Percentiles rank a stretch among this genome's conserved stretches.
Evolutionary conservation across 92 coral and sea anemone genomes (phyloP).

Genomic region (Porites divaricata): DNA sequence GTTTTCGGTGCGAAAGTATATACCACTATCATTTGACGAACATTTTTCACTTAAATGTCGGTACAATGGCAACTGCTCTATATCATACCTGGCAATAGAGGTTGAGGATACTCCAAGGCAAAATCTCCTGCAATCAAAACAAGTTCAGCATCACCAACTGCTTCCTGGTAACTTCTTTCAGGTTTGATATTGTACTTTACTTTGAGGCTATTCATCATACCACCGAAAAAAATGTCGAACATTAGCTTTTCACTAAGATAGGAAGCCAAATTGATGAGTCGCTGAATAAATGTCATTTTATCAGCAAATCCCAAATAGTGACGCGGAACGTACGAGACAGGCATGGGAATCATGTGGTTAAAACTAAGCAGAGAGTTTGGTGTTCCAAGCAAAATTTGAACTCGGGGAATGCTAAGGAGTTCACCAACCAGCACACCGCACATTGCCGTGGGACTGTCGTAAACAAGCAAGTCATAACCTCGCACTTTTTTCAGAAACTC

Average conservation of each 20-base stretch:
- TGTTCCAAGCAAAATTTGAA: conserved; percentile 40
- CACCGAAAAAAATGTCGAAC: neutral
- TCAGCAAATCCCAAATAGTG: conserved; percentile 28
- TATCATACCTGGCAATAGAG: too few species aligned
- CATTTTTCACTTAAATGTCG: too few species aligned
- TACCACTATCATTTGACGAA: too few species aligned
- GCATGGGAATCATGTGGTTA: neutral
- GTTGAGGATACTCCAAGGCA: too few species aligned
- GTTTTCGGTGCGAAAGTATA: too few species aligned
- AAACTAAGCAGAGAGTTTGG: conserved; percentile 8
- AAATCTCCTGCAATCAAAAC: too few species aligned
- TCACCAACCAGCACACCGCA: conserved; percentile 54
- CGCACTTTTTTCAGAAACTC: conserved; percentile 44
- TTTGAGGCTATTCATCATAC: conserved; percentile 4
- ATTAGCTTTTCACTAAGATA: neutral
- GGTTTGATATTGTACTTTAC: conserved; percentile 27
- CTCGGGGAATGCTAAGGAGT: conserved; percentile 38
- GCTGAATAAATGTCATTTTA: conserved; percentile 58
- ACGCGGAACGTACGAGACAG: conserved; percentile 59
- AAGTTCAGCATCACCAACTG: too few species aligned
- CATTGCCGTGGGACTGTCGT: conserved; percentile 31
- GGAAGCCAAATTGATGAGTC: conserved; percentile 38
- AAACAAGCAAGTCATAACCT: conserved; percentile 39
- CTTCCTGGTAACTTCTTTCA: too few species aligned
- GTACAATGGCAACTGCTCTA: too few species aligned